phyloP scores from a whole-genome alignment of 2,797 vertebrate species.

The Lepilemur ruficaudatus region DNA sequence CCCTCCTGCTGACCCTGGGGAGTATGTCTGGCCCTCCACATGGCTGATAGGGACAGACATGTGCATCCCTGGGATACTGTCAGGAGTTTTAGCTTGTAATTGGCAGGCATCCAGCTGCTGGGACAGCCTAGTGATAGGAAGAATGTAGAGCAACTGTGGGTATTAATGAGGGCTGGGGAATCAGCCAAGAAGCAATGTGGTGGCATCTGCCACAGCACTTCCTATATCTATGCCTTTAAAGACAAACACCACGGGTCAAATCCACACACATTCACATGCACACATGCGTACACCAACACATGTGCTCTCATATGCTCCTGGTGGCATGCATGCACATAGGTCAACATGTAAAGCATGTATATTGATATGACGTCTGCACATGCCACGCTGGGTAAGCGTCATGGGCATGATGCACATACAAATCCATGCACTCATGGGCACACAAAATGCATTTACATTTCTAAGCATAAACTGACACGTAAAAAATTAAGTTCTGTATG shows the following conservation, averaged over 20 bases:
- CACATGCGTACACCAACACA: not conserved
- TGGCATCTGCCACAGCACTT: slow-evolving; percentile 19
- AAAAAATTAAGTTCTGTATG: not conserved
- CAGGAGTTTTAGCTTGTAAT: not conserved
- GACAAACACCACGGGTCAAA: not conserved
- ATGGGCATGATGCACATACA: not conserved
- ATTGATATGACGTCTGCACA: not conserved
- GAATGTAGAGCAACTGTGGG: slow-evolving; percentile 39
- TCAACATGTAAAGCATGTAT: not conserved
- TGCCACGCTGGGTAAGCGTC: not conserved
- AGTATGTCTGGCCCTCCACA: not conserved
- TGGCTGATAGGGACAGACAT: not conserved
- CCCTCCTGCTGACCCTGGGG: not conserved
- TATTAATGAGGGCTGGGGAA: slow-evolving; percentile 66
- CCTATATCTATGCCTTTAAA: not conserved
- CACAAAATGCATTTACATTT: not conserved
- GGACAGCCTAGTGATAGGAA: not conserved
- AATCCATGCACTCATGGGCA: not conserved
- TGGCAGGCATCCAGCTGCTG: slow-evolving; percentile 41
- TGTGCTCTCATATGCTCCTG: not conserved
- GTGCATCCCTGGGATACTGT: not conserved
- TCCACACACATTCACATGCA: not conserved
- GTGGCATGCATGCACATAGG: not conserved
- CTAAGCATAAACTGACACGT: not conserved
- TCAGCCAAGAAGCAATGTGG: slow-evolving; percentile 46